Evolutionary conservation across 2,797 vertebrate species (phyloP), one percentile per base, ranked within the genome.

Genomic region (Pipistrellus pygmaeus): DNA sequence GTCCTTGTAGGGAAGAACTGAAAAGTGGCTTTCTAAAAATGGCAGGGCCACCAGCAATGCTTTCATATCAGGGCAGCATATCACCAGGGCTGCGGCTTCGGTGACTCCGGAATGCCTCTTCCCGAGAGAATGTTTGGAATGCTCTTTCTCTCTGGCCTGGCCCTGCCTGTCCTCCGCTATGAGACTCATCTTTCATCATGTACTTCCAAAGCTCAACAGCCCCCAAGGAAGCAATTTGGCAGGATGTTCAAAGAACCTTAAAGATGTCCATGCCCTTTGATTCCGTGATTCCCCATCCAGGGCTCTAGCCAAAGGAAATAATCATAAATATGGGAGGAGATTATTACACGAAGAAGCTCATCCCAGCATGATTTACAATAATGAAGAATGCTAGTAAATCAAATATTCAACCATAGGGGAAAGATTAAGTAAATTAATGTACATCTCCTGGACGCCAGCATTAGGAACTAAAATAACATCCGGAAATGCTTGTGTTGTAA

Each of bases 91-190:
- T 69, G 64, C 4, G 1, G 91, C 96, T 95, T 88, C 14, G 1
- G 85, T 57, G 93, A 96, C 96, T 97, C 96, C 41, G 69, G 96
- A 97, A 96, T 96, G 96, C 95, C 93, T 97, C 96, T 96, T 96
- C 93, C 95, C 95, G 44, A 81, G 88, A 97, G 97, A 97, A 97
- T 97, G 97, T 68, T 93, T 95, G 97, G 97, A 97, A 97, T 97
- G 96, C 96, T 97, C 95, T 97, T 95, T 97, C 97, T 95, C 96
- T 83, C 94, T 93, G 96, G 94, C 94, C 89, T 85, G 73, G 96
- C 97, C 88, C 95, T 95, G 96, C 95, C 91, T 96, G 95, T 95
- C 96, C 90, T 96, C 90, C 3, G 87, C 94, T 93, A 96, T 87
- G 96, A 96, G 96, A 95, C 93, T 96, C 73, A 95, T 96, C 97